Percentiles rank a stretch among this genome's conserved stretches.
Evolutionary conservation across 1,140 invertebrate species (phyloP).

Genomic region (Zaprionus tsacasi): DNA sequence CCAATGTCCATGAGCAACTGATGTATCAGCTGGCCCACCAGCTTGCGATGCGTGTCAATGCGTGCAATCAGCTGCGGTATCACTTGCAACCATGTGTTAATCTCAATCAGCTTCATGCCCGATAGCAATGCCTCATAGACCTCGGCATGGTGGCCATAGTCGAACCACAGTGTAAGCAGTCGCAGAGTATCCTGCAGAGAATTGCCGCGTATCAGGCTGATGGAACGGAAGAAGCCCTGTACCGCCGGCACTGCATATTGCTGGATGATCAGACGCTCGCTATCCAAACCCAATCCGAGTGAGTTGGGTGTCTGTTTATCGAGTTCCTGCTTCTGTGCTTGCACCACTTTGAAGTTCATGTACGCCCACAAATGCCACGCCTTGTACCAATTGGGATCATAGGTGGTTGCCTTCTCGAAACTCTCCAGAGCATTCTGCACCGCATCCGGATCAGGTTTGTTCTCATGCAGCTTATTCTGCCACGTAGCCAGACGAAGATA

Average conservation of each 20-base stretch:
- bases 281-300: constrained; percentile 60
- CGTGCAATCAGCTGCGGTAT: constrained; percentile 99
- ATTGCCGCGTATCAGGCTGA: constrained; percentile 95
- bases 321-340: constrained; percentile 88
- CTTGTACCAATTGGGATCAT: constrained; percentile 96
- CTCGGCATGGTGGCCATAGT: constrained; percentile 96
- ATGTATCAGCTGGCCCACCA: constrained; percentile 96
- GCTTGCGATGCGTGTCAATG: constrained; percentile 95
- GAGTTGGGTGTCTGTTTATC: constrained; percentile 63
- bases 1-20: constrained; percentile 97
- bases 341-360: constrained; percentile 98
- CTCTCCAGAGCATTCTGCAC: constrained; percentile 93
- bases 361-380: constrained; percentile 99
- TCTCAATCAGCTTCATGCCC: constrained; percentile 96
- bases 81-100: constrained; percentile 99
- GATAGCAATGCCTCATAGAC: constrained; percentile 97
- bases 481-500: constrained; percentile 96
- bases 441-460: constrained; percentile 89
- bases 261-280: constrained; percentile 87
- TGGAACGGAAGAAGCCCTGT: constrained; percentile 97
- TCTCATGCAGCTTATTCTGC: constrained; percentile 92
- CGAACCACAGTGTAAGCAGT: constrained; percentile 96
- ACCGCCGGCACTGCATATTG: constrained; percentile 97
- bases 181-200: constrained; percentile 99
- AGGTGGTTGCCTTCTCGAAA: constrained; percentile 94